Evolutionary conservation across 2,888 invertebrate genomes (phyloP), one percentile per base, ranked within the genome.

Genomic region (Cantharis lateralis): DNA sequence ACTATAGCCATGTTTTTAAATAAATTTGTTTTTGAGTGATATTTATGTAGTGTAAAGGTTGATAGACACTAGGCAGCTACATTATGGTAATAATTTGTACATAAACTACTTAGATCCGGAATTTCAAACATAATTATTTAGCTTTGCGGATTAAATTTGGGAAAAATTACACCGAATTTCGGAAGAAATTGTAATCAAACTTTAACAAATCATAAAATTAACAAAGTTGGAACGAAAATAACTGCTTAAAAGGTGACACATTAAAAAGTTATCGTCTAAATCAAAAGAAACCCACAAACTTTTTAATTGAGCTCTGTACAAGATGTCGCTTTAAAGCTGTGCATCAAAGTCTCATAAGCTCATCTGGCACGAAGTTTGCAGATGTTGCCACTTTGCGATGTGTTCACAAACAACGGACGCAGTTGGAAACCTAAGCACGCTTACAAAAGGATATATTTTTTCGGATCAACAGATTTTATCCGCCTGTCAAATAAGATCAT

Each of bases 401-500:
- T 74, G 69, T 78, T 73, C 75, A 70, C 72, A 77, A 77, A 79
- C 74, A 75, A 76, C 74, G 70, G 73, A 68, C 69, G 71, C 16
- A 20, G 79, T 82, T 78, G 75, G 80, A 79, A 83, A 77, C 74
- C 83, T 70, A 76, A 78, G 82, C 84, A 84, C 83, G 84, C 80
- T 72, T 76, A 78, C 79, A 77, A 80, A 80, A 81, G 80, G 82
- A 84, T 83, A 82, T 83, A 84, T 84, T 83, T 83, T 82, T 82
- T 83, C 82, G 81, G 84, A 83, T 84, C 84, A 82, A 82, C 82
- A 83, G 83, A 84, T 84, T 84, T 83, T 82, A 83, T 79, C 81
- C 82, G 82, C 80, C 83, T 83, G 83, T 82, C 82, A 83, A 83
- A 83, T 83, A 81, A 80, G 82, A 82, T 82, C 82, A 82, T 81